A percentile compares a stretch with the other conserved stretches of the same genome.
Evolutionary conservation across 2,797 vertebrate genomes (phyloP).

Genomic region (Microcaecilia unicolor): DNA sequence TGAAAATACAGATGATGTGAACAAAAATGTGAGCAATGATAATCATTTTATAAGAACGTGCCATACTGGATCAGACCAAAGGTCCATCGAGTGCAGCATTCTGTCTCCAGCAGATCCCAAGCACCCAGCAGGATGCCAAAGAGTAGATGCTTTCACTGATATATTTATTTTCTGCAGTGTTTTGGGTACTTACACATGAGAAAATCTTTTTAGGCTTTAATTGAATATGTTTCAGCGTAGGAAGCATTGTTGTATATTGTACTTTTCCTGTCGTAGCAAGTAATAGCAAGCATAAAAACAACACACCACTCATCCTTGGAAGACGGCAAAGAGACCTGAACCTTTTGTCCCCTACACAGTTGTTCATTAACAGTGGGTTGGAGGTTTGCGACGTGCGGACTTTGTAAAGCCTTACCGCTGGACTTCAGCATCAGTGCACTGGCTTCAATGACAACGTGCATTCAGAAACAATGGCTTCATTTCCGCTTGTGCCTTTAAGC

Average conservation of each 20-base stretch:
- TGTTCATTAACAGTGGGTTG: slow-evolving; percentile 31
- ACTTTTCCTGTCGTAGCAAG: slow-evolving; percentile 29
- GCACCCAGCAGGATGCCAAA: no score
- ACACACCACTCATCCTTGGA: slow-evolving; percentile 29
- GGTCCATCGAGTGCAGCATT: no score
- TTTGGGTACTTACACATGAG: no score
- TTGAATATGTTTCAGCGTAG: slow-evolving; percentile 13
- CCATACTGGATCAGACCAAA: no score
- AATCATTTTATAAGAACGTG: no score
- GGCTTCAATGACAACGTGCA: slow-evolving; percentile 45
- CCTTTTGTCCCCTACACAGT: neutral
- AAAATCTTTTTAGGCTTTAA: slow-evolving; percentile 16
- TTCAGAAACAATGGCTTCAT: slow-evolving; percentile 41
- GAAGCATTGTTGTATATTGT: slow-evolving; percentile 26
- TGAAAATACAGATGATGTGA: no score
- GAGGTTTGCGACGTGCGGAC: slow-evolving; percentile 52
- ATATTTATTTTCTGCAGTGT: no score
- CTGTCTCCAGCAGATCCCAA: no score
- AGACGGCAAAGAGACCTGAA: slow-evolving; percentile 41
- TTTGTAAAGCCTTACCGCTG: slow-evolving; percentile 33
- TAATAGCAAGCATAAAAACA: slow-evolving; percentile 22
- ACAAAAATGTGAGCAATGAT: no score
- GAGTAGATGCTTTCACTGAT: no score
- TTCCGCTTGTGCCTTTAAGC: slow-evolving; percentile 42
- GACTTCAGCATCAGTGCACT: slow-evolving; percentile 32